Percentiles rank a stretch among this genome's conserved stretches.
These are phyloP conservation scores for Trichomycterus rosablanca DNA, from an alignment of 2,113 vertebrate species.

Conservation along the genomic window DNA sequence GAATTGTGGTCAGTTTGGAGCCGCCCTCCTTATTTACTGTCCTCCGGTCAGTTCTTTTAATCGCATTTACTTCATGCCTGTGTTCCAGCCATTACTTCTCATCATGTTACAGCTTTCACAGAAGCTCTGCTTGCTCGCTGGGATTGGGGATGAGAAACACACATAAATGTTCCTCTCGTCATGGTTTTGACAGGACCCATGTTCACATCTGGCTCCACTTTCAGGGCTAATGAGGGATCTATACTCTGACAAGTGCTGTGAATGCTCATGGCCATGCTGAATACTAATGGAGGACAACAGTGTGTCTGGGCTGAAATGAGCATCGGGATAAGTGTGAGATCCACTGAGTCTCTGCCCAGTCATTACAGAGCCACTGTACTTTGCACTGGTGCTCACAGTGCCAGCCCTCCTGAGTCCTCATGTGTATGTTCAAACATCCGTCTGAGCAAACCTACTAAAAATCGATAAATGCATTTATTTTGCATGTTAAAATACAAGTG, in stretches of 20 bases:
- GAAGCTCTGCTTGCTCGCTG: constrained; percentile 38
- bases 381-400: too few relatives aligned
- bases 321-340: constrained; percentile 44
- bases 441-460: too few relatives aligned
- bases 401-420: too few relatives aligned
- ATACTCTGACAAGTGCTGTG: constrained; percentile 53
- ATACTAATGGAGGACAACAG: constrained; percentile 27
- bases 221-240: constrained; percentile 55
- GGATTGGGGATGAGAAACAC: constrained; percentile 19
- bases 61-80: constrained; percentile 47
- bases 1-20: constrained; percentile 72
- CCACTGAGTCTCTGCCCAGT: constrained; percentile 41
- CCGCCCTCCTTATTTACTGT: constrained; percentile 62
- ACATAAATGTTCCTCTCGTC: constrained; percentile 32
- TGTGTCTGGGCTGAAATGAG: constrained; percentile 40
- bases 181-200: constrained; percentile 40
- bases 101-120: constrained; percentile 49
- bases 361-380: constrained; percentile 37
- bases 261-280: constrained; percentile 43
- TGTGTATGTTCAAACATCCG: too few relatives aligned
- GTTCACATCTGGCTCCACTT: constrained; percentile 38
- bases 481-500: too few relatives aligned
- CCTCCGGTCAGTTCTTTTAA: constrained; percentile 66
- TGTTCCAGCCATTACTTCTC: constrained; percentile 46
- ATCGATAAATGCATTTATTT: too few relatives aligned